Evolutionary conservation across 2,797 vertebrate genomes (phyloP).

Genomic region (Kryptolebias ocellatus): DNA sequence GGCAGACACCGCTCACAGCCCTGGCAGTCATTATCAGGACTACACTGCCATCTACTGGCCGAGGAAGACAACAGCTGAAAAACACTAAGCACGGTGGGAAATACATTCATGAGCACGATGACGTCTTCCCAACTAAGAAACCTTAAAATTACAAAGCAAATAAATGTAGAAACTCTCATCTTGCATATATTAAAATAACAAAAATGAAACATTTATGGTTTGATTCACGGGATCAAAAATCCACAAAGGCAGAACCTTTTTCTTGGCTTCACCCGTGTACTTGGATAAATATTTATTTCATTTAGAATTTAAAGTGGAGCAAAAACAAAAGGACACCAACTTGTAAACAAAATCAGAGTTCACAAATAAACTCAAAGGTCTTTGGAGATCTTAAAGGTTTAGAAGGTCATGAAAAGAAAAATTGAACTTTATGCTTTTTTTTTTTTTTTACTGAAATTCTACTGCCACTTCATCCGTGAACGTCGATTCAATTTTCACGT

Average conservation of each 20-base stretch:
- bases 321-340: background rate
- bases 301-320: background rate
- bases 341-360: background rate
- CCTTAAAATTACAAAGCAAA: background rate
- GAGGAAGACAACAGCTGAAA: background rate
- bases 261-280: background rate
- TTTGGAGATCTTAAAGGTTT: background rate
- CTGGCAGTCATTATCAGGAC: conserved; percentile 11
- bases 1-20: conserved; percentile 2
- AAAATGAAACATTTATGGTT: background rate
- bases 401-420: background rate
- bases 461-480: conserved; percentile 60
- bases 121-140: background rate
- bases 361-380: too few relatives aligned
- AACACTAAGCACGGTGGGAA: background rate
- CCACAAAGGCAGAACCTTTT: background rate
- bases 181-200: background rate
- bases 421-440: background rate
- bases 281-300: background rate
- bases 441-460: conserved; percentile 59
- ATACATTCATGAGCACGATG: background rate
- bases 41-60: conserved; percentile 57
- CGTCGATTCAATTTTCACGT: conserved; percentile 52
- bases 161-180: background rate
- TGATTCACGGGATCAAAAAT: background rate